phyloP scores from a whole-genome alignment of 2,888 invertebrate genomes.

The Lomographa bimaculata region DNA sequence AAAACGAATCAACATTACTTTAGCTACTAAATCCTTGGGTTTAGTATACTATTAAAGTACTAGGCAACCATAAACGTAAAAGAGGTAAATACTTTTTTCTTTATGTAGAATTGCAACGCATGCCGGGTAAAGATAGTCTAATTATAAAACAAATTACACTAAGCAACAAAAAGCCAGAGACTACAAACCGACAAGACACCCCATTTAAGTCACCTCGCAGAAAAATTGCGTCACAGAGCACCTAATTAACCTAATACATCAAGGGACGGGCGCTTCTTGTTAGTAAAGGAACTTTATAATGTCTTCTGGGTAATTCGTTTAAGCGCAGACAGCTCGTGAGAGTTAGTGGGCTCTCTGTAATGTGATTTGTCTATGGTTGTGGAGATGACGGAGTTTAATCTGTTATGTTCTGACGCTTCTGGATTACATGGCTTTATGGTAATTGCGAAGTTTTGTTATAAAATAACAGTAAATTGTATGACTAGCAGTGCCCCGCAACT shows the following conservation, averaged over 20 bases:
- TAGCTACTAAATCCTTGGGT: no score
- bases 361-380: slow-evolving; percentile 24
- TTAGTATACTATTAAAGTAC: no score
- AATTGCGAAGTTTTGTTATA: no score
- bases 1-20: no score
- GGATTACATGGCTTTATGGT: no score
- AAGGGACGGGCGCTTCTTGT: slow-evolving; percentile 32
- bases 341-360: slow-evolving; percentile 24
- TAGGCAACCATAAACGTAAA: no score
- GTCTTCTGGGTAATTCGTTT: slow-evolving; percentile 30
- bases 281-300: slow-evolving; percentile 31
- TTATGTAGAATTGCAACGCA: no score
- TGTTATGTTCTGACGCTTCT: no score
- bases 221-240: slow-evolving; percentile 45
- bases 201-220: slow-evolving; percentile 20
- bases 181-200: slow-evolving; percentile 12
- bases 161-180: slow-evolving; percentile 11
- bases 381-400: slow-evolving; percentile 16
- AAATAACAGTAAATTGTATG: no score
- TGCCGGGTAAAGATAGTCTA: neutral
- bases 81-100: no score
- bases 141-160: slow-evolving; percentile 4
- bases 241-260: slow-evolving; percentile 57
- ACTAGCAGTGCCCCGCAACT: no score
- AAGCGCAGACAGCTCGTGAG: slow-evolving; percentile 24